phyloP scores from a whole-genome alignment of 2,797 vertebrate species.

The Cyclopterus lumpus region DNA sequence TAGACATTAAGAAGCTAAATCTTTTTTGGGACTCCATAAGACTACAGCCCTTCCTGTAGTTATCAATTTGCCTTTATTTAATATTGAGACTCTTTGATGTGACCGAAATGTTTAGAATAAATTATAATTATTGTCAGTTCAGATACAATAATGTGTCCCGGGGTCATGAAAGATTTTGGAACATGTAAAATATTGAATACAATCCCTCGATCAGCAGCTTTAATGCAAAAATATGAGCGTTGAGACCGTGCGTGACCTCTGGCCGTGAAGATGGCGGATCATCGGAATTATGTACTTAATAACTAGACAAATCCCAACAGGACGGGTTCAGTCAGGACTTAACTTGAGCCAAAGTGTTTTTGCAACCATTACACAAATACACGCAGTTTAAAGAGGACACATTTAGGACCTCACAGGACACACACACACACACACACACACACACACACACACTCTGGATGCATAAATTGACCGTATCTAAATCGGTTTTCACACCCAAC shows the following conservation, averaged over 20 bases:
- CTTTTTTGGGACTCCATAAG: too few relatives aligned
- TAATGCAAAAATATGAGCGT: not conserved
- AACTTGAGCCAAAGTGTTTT: conserved; percentile 56
- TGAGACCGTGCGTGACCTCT: conserved; percentile 41
- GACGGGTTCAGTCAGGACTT: conserved; percentile 37
- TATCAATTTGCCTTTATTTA: not conserved
- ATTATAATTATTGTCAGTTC: not conserved
- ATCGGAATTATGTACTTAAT: conserved; percentile 65
- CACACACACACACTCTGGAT: conserved; percentile 3
- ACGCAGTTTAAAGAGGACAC: conserved; percentile 42
- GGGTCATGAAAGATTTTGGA: not conserved
- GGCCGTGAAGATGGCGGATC: conserved; percentile 41
- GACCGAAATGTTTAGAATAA: too few relatives aligned
- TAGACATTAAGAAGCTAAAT: too few relatives aligned
- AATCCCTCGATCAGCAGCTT: not conserved
- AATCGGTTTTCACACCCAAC: conserved; percentile 67
- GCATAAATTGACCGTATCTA: conserved; percentile 56
- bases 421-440: not conserved
- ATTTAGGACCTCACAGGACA: conserved; percentile 14
- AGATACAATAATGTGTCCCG: not conserved
- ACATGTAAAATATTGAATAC: not conserved
- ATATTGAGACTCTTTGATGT: not conserved
- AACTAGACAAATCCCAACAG: conserved; percentile 61
- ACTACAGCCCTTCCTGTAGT: too few relatives aligned
- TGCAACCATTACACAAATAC: conserved; percentile 41